Conservation (phyloP, 1,140 invertebrate species). For the Lordiphosa collinella region DNA sequence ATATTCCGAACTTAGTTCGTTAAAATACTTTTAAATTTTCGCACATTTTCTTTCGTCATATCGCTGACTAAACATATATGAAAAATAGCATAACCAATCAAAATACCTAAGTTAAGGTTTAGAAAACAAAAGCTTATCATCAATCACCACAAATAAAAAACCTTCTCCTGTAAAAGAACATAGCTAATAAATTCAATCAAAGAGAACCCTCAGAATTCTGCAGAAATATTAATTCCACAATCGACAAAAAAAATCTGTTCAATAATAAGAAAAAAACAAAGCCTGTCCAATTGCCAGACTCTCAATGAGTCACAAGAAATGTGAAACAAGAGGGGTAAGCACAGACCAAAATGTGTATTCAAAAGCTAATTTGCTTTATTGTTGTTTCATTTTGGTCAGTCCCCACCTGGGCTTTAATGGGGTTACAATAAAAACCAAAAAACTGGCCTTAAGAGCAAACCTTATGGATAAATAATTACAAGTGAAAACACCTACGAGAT, state of each 20-base stretch:
- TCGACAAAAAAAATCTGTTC: conserved; percentile 7
- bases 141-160: neutral
- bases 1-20: too few species aligned
- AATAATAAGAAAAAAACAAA: conserved; percentile 4
- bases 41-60: too few species aligned
- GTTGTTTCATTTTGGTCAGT: conserved; percentile 54
- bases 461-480: conserved; percentile 75
- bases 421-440: conserved; percentile 34
- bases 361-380: conserved; percentile 69
- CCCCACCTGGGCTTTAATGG: conserved; percentile 29
- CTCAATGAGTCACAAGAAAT: conserved; percentile 7
- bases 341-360: conserved; percentile 32
- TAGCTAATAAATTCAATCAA: neutral
- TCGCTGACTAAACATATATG: too few species aligned
- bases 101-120: too few species aligned
- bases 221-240: conserved; percentile 3
- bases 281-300: conserved; percentile 4
- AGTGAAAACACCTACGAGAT: conserved; percentile 68
- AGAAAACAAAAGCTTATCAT: too few species aligned
- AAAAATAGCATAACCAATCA: too few species aligned
- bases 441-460: conserved; percentile 23
- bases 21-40: too few species aligned
- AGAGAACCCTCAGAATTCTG: neutral
- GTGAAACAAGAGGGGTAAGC: conserved; percentile 1
- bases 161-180: neutral